These are phyloP conservation scores for Netelia fuscicornis DNA, from an alignment of 2,888 invertebrate species.

Conservation along the genomic window DNA sequence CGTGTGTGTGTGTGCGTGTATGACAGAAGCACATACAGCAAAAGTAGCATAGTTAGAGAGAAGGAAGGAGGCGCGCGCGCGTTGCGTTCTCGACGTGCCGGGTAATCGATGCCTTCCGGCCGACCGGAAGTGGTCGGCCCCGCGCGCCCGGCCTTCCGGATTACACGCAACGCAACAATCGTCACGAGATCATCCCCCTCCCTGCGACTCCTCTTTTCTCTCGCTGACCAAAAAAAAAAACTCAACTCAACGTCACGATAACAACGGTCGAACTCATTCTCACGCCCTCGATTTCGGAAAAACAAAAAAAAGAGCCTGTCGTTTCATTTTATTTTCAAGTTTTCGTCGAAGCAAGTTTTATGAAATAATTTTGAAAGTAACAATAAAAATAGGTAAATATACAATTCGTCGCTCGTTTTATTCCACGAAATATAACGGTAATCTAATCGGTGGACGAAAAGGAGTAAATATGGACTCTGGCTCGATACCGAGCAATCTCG, in stretches of 20 bases:
- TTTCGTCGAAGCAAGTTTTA: too few species aligned
- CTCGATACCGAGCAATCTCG: constrained; percentile 67
- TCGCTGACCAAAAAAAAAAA: constrained; percentile 5
- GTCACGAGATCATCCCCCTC: constrained; percentile 47
- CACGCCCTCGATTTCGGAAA: constrained; percentile 9
- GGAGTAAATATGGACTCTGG: constrained; percentile 64
- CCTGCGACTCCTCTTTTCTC: constrained; percentile 20
- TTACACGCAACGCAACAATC: constrained; percentile 67
- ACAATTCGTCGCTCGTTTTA: constrained; percentile 11
- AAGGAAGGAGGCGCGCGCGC: constrained; percentile 29
- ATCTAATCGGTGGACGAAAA: constrained; percentile 68
- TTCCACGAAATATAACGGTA: constrained; percentile 44
- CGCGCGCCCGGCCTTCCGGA: constrained; percentile 69
- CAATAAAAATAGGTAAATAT: too few species aligned
- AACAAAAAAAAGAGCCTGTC: too few species aligned
- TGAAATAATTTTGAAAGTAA: too few species aligned
- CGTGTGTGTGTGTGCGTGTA: not conserved
- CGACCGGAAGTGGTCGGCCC: constrained; percentile 65
- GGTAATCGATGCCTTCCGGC: constrained; percentile 69
- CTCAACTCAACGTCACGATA: not conserved
- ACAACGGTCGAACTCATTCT: constrained; percentile 37
- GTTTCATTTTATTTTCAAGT: too few species aligned
- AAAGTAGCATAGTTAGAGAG: not conserved
- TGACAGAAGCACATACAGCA: not conserved
- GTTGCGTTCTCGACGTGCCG: constrained; percentile 53